Base-by-base conservation (phyloP, 2,888 invertebrate species). In the Hypolimnas misippus region DNA sequence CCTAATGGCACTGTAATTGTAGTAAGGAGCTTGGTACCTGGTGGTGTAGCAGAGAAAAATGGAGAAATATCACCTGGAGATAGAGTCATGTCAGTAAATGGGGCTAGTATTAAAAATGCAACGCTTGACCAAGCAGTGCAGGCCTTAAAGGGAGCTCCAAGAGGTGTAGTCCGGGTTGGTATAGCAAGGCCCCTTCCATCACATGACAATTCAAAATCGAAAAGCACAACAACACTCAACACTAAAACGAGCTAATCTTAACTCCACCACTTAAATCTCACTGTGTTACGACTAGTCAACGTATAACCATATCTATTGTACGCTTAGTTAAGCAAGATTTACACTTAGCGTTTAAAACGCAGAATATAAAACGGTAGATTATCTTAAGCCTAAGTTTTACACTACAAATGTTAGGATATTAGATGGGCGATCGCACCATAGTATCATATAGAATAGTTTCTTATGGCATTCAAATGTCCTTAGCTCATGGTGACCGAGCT, bases 61-160 rank as follows among this genome's bases (percentile, higher is more conserved):
- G 98, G 98, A 42, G 95, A 97, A 64, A 95, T 99, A 69, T 97
- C 98, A 72, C 99, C 99, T 0, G 99, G 99, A 21, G 99, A 99
- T 88, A 93, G 99, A 70, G 94, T 98, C 21, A 94, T 97, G 76
- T 97, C 96, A 46, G 99, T 99, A 10, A 98, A 99, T 82, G 97
- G 97, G 73, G 95, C 95, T 72, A 95, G 96, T 80, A 94, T 99
- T 73, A 97, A 97, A 78, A 98, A 98, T 83, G 96, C 98, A 33
- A 97, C 97, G 0, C 90, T 99, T 68, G 99, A 99, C 84, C 96
- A 97, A 87, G 99, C 99, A 6, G 99, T 99, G 52, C 96, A 98
- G 84, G 98, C 98, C 12, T 92, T 99, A 69, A 99, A 99, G 86
- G 97, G 97, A 57, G 98, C 99, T 71, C 95, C 97, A 0, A 94